These are phyloP conservation scores for Lumbricus terrestris DNA, from an alignment of 2,888 invertebrate species.

Conservation along the genomic window DNA sequence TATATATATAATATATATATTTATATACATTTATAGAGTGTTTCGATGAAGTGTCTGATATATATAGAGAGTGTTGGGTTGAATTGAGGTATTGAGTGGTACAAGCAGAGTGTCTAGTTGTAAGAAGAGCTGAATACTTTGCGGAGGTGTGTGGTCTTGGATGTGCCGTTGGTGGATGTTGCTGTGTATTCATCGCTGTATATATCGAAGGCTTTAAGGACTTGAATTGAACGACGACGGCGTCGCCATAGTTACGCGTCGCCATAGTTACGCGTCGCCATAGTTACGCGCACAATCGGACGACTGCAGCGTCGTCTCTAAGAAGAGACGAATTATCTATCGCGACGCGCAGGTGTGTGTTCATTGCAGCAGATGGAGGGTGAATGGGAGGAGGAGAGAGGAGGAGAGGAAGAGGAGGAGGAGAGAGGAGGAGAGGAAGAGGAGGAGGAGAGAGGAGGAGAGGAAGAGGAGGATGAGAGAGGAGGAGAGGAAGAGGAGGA, in stretches of 20 bases:
- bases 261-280: conserved; percentile 3
- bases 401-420: neutral
- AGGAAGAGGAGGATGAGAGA: neutral
- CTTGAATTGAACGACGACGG: too few species aligned
- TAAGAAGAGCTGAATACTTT: neutral
- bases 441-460: too few species aligned
- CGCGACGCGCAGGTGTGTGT: neutral
- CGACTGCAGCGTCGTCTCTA: neutral
- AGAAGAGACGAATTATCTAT: neutral
- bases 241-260: too few species aligned
- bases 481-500: neutral
- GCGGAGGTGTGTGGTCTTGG: neutral
- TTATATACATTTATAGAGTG: too few species aligned
- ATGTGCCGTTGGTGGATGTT: neutral
- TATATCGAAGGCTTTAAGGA: neutral
- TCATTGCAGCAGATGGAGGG: neutral
- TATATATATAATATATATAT: too few species aligned
- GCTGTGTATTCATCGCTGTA: neutral
- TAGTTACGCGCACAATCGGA: conserved; percentile 3
- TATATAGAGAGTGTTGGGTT: neutral
- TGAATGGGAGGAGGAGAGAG: neutral
- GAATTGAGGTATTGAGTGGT: neutral
- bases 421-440: too few species aligned
- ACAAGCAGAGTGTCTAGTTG: neutral
- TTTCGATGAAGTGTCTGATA: neutral